Evolutionary conservation across 2,113 vertebrate species (phyloP).

Genomic region (Crotalus tigris): DNA sequence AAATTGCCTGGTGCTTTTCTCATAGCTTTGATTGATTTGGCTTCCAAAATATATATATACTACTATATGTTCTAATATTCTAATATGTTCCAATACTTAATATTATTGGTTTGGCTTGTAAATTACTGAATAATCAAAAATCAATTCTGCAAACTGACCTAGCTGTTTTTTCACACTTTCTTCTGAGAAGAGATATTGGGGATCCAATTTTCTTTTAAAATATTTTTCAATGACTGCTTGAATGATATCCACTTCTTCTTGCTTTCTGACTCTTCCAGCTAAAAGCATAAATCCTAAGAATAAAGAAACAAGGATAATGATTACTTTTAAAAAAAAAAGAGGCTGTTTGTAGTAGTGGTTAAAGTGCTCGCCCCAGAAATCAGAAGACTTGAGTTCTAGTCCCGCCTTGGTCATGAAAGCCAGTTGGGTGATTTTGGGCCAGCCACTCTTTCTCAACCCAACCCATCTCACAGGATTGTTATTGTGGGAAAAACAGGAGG

Average conservation of each 20-base stretch:
- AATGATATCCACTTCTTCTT: conserved; percentile 86
- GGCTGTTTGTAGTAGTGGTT: neutral
- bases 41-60: neutral
- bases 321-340: neutral
- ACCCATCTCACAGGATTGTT: neutral
- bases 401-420: neutral
- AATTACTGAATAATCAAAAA: neutral
- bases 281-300: conserved; percentile 91
- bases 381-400: neutral
- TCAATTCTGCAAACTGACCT: conserved; percentile 76
- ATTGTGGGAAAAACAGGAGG: neutral
- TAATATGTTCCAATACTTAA: neutral
- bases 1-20: neutral
- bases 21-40: neutral
- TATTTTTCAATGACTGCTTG: conserved; percentile 87
- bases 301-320: conserved; percentile 1
- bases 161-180: conserved; percentile 81
- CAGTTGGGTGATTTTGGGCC: neutral
- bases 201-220: conserved; percentile 86
- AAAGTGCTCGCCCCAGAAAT: neutral
- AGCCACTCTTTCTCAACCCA: neutral
- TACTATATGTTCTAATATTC: neutral
- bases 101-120: neutral
- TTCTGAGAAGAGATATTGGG: conserved; percentile 82
- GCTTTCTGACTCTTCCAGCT: conserved; percentile 90